A percentile compares a stretch with the other conserved stretches of the same genome.
Evolutionary conservation across 2,888 invertebrate genomes (phyloP).

Genomic region (Laothoe populi): DNA sequence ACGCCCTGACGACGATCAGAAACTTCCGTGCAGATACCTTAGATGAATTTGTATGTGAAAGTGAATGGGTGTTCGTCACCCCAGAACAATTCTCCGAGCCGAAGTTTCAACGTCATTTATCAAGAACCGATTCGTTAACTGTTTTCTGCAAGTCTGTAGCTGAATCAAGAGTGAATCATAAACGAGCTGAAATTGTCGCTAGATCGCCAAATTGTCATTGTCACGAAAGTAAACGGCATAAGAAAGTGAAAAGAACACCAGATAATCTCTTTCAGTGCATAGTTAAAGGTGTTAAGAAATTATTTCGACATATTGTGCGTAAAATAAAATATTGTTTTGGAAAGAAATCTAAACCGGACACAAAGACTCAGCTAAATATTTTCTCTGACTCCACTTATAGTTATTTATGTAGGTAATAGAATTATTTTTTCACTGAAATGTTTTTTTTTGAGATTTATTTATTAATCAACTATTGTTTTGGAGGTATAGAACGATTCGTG

Average conservation of each 20-base stretch:
- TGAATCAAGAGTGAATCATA: constrained; percentile 48
- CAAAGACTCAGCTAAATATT: neutral
- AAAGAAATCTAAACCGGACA: constrained; percentile 36
- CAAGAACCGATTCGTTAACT: constrained; percentile 57
- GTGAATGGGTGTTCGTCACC: constrained; percentile 73
- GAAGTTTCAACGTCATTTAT: constrained; percentile 62
- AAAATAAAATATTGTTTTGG: constrained; percentile 48
- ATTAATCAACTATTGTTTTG: too few species aligned
- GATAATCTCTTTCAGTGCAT: constrained; percentile 49
- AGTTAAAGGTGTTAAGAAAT: constrained; percentile 37
- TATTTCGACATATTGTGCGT: constrained; percentile 46
- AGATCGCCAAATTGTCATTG: constrained; percentile 71
- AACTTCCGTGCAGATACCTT: constrained; percentile 68
- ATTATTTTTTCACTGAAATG: constrained; percentile 35
- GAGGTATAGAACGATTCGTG: too few species aligned
- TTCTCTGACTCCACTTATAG: constrained; percentile 41
- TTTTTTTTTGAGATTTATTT: constrained; percentile 18
- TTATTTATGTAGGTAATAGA: constrained; percentile 73
- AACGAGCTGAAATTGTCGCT: constrained; percentile 53
- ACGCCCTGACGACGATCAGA: constrained; percentile 68
- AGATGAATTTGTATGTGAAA: constrained; percentile 66
- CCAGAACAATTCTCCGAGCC: constrained; percentile 64
- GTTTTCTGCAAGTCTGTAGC: constrained; percentile 60
- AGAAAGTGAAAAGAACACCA: constrained; percentile 38
- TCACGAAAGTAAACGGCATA: constrained; percentile 46